Conservation (phyloP, 2,888 invertebrate genomes). For the Scaptomyza cyrtandrae region DNA sequence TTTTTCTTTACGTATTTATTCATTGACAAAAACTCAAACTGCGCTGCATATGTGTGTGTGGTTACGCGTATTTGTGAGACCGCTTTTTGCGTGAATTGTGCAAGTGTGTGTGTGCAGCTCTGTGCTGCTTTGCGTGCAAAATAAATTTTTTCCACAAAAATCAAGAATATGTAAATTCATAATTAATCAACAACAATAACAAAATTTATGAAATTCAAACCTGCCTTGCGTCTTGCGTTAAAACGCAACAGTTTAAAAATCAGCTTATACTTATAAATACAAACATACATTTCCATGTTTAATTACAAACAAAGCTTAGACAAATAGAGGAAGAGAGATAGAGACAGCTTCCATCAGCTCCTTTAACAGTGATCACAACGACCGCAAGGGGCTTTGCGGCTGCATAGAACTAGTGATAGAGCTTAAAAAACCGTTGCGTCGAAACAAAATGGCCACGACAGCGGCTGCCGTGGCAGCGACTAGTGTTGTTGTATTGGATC, state of each 20-base stretch:
- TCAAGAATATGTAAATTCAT: slow-evolving; percentile 29
- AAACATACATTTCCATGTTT: slow-evolving; percentile 9
- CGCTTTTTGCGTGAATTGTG: slow-evolving; percentile 42
- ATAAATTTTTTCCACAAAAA: slow-evolving; percentile 60
- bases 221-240: slow-evolving; percentile 46
- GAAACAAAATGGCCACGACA: slow-evolving; percentile 79
- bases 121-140: slow-evolving; percentile 64
- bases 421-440: slow-evolving; percentile 55
- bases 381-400: slow-evolving; percentile 10
- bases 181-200: slow-evolving; percentile 16
- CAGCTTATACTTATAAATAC: not conserved
- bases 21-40: slow-evolving; percentile 79
- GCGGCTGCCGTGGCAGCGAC: slow-evolving; percentile 93
- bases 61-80: slow-evolving; percentile 44
- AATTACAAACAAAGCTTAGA: slow-evolving; percentile 13
- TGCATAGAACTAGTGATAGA: slow-evolving; percentile 2
- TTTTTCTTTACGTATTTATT: slow-evolving; percentile 79
- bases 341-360: not conserved
- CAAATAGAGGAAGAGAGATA: not conserved
- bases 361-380: slow-evolving; percentile 18
- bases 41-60: slow-evolving; percentile 45
- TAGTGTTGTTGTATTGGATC: slow-evolving; percentile 95
- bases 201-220: slow-evolving; percentile 20
- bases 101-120: slow-evolving; percentile 43
- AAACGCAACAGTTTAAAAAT: slow-evolving; percentile 39